Evolutionary conservation across 1,140 invertebrate genomes (phyloP).

Genomic region (Drosophila setifemur): DNA sequence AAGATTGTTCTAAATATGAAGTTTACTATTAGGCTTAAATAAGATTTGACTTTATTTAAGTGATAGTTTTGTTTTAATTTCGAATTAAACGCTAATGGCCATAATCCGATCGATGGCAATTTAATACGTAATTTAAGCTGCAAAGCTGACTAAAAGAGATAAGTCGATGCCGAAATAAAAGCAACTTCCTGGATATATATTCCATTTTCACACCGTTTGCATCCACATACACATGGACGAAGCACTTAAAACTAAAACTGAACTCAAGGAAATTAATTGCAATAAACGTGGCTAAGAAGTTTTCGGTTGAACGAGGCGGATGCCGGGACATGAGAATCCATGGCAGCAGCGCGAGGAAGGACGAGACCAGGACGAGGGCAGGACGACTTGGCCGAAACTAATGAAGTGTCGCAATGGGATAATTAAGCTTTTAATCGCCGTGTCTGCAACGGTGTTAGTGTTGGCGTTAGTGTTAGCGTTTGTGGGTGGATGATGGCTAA

Average conservation of each 20-base stretch:
- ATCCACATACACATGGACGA: conserved; percentile 18
- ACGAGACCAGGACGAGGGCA: conserved; percentile 37
- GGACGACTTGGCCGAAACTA: conserved; percentile 65
- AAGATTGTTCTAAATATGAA: no score
- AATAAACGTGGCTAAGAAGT: conserved; percentile 67
- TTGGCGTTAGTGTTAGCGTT: no score
- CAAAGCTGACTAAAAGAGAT: background rate
- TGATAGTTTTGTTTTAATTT: no score
- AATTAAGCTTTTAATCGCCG: conserved; percentile 78
- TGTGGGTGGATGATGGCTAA: conserved; percentile 16
- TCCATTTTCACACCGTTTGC: background rate
- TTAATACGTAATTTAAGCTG: background rate
- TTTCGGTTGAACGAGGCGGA: conserved; percentile 10
- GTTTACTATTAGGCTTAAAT: no score
- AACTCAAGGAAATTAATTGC: conserved; percentile 78
- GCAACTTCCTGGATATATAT: background rate
- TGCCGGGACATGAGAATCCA: conserved; percentile 7
- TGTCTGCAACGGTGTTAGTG: conserved; percentile 43
- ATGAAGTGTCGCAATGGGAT: conserved; percentile 80
- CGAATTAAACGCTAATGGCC: no score
- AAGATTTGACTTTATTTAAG: no score
- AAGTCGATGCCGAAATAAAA: conserved; percentile 7
- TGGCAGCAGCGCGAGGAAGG: no score
- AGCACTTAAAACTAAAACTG: conserved; percentile 71
- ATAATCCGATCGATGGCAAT: no score